Base-by-base conservation (phyloP, 1,140 invertebrate species). In the Lineus longissimus region DNA sequence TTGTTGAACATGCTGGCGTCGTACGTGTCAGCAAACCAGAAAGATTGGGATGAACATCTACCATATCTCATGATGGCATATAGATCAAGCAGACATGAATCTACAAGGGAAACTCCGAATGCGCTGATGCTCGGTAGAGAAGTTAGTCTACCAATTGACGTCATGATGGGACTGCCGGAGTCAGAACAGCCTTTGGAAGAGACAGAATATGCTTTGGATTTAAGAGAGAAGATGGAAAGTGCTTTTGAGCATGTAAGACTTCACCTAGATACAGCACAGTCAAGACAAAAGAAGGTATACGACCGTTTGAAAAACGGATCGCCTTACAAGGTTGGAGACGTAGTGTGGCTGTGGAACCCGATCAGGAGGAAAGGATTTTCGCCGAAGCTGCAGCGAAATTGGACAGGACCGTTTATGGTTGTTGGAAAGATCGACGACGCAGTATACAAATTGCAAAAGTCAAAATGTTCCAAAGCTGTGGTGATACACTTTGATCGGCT, bases 91-190 rank as follows among this genome's bases (percentile, higher is more conserved):
- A 23, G 56, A 9, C 63, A 65, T 9, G 56, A 63, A 23, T 60
- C 62, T 4, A 65, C 60, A 1, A 55, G 57, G 2, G 31, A 43
- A 13, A 57, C 62, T 22, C 66, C 65, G 0, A 59, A 47, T 45
- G 27, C 41, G 23, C 33, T 71, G 55, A 59, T 67, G 30, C 47
- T 69, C 19, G 67, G 67, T n/a, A 59, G 65, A 41, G 64, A 66
- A 43, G 47, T 68, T 47, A 31, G 22, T 13, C 27, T 68, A 19
- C 69, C 66, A 19, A 27, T 69, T 4, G 33, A 36, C 33, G 33
- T 36, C 33, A 7, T 36, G 33, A 36, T 36, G 33, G 15, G 15
- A 15, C 2, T 31, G 59, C 66, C n/a, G 29, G 63, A 4, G 63
- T 62, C 58, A 60, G 64, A 45, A 11, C 19, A 1, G 57, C 62